Evolutionary conservation across 2,797 vertebrate genomes (phyloP), one percentile per base, ranked within the genome.

Genomic region (Kryptolebias ocellatus): DNA sequence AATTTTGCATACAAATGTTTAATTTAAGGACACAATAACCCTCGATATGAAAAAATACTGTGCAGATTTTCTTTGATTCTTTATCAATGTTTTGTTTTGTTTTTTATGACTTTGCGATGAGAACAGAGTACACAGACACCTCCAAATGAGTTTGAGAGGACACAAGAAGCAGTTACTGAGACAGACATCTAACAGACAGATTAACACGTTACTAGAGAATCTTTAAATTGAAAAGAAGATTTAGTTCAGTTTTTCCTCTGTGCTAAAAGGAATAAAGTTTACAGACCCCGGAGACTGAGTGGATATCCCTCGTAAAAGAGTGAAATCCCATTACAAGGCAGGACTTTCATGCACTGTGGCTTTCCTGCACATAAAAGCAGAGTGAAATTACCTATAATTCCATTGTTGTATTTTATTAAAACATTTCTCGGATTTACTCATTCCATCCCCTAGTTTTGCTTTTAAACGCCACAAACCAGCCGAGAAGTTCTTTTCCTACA

Each of bases 401-500:
- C 14, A 42, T 42, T 7, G 31, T 31, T 42, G 39, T 42, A 42
- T 7, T 50, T 62, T 67, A 62, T 46, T 14, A 42, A 70, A 64
- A n/a, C 31, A n/a, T 6, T 28, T 31, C n/a, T 12, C 7, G 34
- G 28, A 50, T 51, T 70, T 52, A 14, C 17, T 52, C 16, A 31
- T 18, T 49, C 29, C 45, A 2, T 56, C 28, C 28, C 39, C 39
- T 67, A 18, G 47, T 57, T 51, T 42, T 57, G 64, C n/a, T 49
- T 60, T 59, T 17, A 42, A 62, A 76, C 28, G 24, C 61, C 50
- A 57, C 24, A 12, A 70, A 60, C 67, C 60, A 69, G 53, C 27
- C 44, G 47, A 60, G 37, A 78, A 77, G 59, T 70, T 76, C 55
- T 70, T 42, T 62, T 18, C 74, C 42, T 57, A 71, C 11, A 46